Base-by-base conservation (phyloP, 30 jellyfish, hydroid and myxozoan genomes). In the Mastigias papua region DNA sequence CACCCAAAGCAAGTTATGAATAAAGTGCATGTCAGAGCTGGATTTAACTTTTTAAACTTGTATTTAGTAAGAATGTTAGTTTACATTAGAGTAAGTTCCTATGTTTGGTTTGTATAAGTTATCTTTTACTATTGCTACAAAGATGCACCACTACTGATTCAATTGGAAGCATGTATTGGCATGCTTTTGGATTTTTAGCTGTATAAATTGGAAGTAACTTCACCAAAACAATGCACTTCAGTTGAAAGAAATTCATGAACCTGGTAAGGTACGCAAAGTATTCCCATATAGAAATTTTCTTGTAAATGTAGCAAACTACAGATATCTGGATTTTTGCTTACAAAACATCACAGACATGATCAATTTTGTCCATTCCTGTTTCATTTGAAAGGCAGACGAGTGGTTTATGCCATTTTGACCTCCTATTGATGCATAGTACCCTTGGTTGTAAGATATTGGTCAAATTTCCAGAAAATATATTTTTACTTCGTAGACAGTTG, bases 1-100 rank as follows among this genome's bases (percentile, higher is more conserved):
- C 33, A 60, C 72, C 29, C 72, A 60, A 60, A 60, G 72, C 72
- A 60, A 60, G 29, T 60, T 60, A 27, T 42, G 54, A 42, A 42
- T 42, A 42, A 42, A 42, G 7, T 42, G 17, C 72, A 60, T 60
- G 7, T 22, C 72, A 21, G 29, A 60, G 33, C 17, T 60, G 72
- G 72, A 60, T 27, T 60, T 60, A 21, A 8, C 33, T 60, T 9
- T 27, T 60, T 60, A 21, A 21, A 27, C 33, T 22, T 60, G 29
- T 60, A 60, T 60, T 6, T 27, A 60, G n/a, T 60, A 60, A 60
- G 54, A 42, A 42, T 42, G 54, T 42, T 42, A 42, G 54, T 42
- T 42, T 42, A 42, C 54, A 42, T 42, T 42, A 42, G 54, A 4
- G 13, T 42, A 42, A 42, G 54, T 42, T 42, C 13, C 54, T 4